A percentile compares a stretch with the other conserved stretches of the same genome.
phyloP scores from a whole-genome alignment of 1,140 invertebrate genomes.

The Cherax destructor region DNA sequence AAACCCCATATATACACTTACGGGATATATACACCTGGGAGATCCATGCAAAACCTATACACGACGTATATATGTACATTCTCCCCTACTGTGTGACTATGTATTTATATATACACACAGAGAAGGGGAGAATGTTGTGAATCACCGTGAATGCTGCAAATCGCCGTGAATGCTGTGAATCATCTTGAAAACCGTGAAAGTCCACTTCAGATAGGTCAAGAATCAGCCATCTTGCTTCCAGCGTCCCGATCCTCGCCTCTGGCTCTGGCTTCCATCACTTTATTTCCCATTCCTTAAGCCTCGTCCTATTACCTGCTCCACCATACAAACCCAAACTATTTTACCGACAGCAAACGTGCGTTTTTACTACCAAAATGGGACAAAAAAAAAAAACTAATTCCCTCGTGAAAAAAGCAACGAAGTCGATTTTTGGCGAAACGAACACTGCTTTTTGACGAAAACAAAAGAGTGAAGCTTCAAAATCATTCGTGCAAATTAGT shows the following conservation, averaged over 20 bases:
- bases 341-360: no score
- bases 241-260: neutral
- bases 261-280: neutral
- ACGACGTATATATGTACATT: no score
- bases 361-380: neutral
- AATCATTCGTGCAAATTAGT: slow-evolving; percentile 17
- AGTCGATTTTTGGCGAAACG: neutral
- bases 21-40: no score
- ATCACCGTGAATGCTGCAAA: neutral
- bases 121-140: no score
- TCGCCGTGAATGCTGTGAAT: neutral
- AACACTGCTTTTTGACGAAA: neutral
- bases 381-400: neutral
- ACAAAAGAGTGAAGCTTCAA: neutral
- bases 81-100: no score
- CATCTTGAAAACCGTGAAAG: neutral
- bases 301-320: neutral
- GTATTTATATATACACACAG: no score
- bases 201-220: neutral
- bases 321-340: neutral
- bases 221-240: neutral
- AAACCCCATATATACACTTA: no score
- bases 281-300: no score
- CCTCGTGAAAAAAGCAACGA: neutral
- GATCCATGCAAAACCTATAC: no score